Conservation (phyloP, 2,113 vertebrate genomes). For the Syrrhaptes paradoxus region DNA sequence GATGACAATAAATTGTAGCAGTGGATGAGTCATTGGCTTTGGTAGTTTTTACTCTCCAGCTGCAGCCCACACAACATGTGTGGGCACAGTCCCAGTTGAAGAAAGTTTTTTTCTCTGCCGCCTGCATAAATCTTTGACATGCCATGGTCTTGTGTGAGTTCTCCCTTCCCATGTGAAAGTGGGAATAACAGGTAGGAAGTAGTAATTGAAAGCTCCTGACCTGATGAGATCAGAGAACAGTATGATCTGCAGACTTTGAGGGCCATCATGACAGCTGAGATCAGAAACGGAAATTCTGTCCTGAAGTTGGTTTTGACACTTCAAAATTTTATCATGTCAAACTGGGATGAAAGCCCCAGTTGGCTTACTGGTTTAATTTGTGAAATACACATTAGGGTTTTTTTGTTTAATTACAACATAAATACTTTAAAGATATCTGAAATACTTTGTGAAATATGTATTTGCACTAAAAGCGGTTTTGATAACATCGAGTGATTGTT, state of each 20-base stretch:
- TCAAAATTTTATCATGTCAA: background rate
- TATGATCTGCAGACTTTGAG: background rate
- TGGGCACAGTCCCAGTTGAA: background rate
- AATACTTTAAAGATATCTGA: conserved; percentile 26
- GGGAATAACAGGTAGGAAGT: background rate
- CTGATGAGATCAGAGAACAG: conserved; percentile 2
- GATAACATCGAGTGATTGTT: background rate
- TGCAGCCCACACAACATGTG: background rate
- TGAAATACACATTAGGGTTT: background rate
- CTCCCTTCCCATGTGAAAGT: background rate
- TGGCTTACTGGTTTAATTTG: conserved; percentile 5
- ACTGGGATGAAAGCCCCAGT: background rate
- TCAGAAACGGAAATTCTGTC: conserved; percentile 10
- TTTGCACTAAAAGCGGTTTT: conserved; percentile 1
- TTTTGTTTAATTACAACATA: conserved; percentile 11
- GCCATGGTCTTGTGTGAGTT: background rate
- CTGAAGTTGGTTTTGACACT: background rate
- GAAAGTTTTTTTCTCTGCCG: background rate
- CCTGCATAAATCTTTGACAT: background rate
- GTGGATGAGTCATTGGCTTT: background rate
- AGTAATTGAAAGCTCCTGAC: background rate
- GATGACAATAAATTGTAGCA: background rate
- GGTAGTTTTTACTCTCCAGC: background rate
- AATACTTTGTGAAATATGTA: conserved; percentile 12
- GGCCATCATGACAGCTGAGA: background rate